Conservation (phyloP, 2,797 vertebrate species). For the Limosa lapponica region DNA sequence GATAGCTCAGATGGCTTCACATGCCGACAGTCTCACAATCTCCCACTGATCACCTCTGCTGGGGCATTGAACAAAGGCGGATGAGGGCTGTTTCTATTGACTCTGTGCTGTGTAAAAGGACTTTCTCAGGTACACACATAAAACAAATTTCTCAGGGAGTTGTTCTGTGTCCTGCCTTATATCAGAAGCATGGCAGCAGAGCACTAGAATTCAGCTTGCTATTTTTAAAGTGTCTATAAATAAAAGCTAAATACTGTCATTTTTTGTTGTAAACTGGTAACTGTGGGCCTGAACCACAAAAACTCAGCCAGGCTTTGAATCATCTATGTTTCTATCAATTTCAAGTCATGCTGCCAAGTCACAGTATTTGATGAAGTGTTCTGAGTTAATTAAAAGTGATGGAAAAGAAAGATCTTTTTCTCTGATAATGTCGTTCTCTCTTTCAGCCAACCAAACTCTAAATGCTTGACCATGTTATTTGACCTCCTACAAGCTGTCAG, state of each 20-base stretch:
- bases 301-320: background rate
- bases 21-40: rapidly evolving
- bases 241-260: background rate
- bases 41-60: background rate
- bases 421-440: background rate
- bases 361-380: background rate
- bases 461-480: constrained; percentile 20
- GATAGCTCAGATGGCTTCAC: background rate
- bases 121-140: background rate
- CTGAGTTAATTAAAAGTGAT: constrained; percentile 16
- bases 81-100: background rate
- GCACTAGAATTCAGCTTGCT: background rate
- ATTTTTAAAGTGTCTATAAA: background rate
- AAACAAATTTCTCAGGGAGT: background rate
- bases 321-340: background rate
- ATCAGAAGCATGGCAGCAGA: background rate
- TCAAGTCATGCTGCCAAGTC: background rate
- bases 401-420: background rate
- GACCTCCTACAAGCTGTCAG: background rate
- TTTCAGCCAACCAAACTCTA: background rate
- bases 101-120: background rate
- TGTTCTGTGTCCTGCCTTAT: background rate
- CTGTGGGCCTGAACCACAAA: background rate
- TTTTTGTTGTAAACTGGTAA: background rate
- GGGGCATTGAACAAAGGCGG: background rate